Percentiles rank a stretch among this genome's conserved stretches.
These are phyloP conservation scores for Lumbricus terrestris DNA, from an alignment of 2,888 invertebrate species.

Conservation along the genomic window DNA sequence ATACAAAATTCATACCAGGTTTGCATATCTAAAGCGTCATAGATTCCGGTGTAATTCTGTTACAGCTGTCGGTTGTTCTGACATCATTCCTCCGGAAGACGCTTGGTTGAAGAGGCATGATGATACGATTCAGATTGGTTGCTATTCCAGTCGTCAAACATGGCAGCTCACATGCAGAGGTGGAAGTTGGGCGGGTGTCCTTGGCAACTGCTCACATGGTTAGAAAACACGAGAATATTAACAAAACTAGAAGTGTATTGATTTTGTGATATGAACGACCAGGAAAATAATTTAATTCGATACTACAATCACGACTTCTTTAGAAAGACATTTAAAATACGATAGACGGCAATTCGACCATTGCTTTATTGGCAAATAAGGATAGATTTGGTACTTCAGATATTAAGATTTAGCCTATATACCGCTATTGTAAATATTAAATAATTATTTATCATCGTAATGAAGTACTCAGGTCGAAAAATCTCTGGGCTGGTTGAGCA, in stretches of 20 bases:
- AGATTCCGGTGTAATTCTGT: not conserved
- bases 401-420: too few species aligned
- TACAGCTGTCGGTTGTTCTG: not conserved
- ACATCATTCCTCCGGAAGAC: not conserved
- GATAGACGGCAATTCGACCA: too few species aligned
- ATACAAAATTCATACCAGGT: not conserved
- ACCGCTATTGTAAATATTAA: too few species aligned
- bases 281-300: too few species aligned
- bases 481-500: too few species aligned
- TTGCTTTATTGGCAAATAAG: too few species aligned
- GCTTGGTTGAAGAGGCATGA: not conserved
- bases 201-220: slow-evolving; percentile 14
- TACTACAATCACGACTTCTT: too few species aligned
- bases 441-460: too few species aligned
- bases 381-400: too few species aligned
- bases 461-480: too few species aligned
- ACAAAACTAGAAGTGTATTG: not conserved
- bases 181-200: not conserved
- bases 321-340: too few species aligned
- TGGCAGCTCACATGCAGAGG: slow-evolving; percentile 10
- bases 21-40: not conserved
- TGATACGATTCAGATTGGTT: slow-evolving; percentile 13
- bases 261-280: not conserved
- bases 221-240: not conserved
- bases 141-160: slow-evolving; percentile 8